These are phyloP conservation scores for Pollenia griseotomentosa DNA, from an alignment of 2,888 invertebrate genomes.

Conservation along the genomic window DNA sequence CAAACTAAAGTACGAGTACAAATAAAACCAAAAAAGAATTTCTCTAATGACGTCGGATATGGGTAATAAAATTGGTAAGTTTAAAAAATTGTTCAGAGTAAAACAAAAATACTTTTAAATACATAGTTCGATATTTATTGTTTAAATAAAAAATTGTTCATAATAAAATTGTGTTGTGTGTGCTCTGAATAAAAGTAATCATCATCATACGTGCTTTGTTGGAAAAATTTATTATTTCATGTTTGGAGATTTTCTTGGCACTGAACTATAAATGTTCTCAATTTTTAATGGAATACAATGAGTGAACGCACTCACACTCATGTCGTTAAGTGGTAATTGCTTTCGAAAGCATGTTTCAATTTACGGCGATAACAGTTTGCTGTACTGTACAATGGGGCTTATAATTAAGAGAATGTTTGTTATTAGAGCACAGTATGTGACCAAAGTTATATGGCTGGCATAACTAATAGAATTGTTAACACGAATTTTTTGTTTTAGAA, in stretches of 20 bases:
- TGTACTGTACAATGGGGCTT: constrained; percentile 12
- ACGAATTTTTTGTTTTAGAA: neutral
- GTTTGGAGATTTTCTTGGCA: constrained; percentile 51
- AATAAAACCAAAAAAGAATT: neutral
- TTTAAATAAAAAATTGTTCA: neutral
- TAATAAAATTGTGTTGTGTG: neutral
- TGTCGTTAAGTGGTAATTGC: constrained; percentile 48
- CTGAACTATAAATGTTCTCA: constrained; percentile 39
- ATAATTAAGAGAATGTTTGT: neutral
- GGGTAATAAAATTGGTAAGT: constrained; percentile 67
- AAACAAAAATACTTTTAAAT: neutral
- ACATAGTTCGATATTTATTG: neutral
- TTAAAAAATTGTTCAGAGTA: neutral
- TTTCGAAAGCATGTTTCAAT: constrained; percentile 37
- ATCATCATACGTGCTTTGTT: neutral
- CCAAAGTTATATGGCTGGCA: constrained; percentile 19
- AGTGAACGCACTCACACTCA: constrained; percentile 12
- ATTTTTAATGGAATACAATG: constrained; percentile 27
- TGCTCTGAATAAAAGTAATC: neutral
- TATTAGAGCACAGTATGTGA: constrained; percentile 39
- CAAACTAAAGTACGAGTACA: too few relatives aligned
- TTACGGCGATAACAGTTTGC: constrained; percentile 46
- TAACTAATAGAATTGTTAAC: constrained; percentile 27
- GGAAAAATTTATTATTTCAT: constrained; percentile 25
- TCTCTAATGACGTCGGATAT: constrained; percentile 51